Evolutionary conservation across 2,888 invertebrate species (phyloP).

Genomic region (Sympetrum striolatum): DNA sequence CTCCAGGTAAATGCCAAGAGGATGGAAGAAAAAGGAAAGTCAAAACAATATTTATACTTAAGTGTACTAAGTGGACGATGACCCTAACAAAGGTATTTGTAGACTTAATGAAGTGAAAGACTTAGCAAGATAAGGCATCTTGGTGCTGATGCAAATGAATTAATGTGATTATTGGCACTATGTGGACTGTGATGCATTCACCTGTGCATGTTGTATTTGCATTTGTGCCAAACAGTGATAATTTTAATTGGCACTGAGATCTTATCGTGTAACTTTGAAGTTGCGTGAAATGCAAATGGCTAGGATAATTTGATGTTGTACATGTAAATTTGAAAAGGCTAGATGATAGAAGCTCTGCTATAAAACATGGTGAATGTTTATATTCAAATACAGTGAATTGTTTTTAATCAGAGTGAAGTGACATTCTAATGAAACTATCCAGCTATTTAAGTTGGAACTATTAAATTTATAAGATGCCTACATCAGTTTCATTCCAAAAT

Average conservation of each 20-base stretch:
- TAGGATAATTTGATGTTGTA: neutral
- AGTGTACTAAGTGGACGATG: neutral
- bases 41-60: slow-evolving; percentile 9
- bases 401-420: neutral
- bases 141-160: neutral
- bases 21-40: neutral
- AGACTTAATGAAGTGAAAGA: neutral
- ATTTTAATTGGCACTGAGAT: neutral
- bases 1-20: neutral
- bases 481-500: neutral
- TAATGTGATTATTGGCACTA: neutral
- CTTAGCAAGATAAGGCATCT: neutral
- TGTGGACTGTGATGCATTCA: slow-evolving; percentile 16
- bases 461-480: neutral
- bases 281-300: neutral
- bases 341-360: neutral
- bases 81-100: neutral
- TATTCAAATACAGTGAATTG: neutral
- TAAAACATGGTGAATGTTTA: neutral
- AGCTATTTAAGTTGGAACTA: neutral
- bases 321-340: neutral
- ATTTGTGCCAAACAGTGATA: slow-evolving; percentile 35
- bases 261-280: neutral
- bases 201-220: neutral
- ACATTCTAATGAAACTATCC: neutral